Evolutionary conservation across 1,140 invertebrate genomes (phyloP).

Genomic region (Muscidifurax raptorellus): DNA sequence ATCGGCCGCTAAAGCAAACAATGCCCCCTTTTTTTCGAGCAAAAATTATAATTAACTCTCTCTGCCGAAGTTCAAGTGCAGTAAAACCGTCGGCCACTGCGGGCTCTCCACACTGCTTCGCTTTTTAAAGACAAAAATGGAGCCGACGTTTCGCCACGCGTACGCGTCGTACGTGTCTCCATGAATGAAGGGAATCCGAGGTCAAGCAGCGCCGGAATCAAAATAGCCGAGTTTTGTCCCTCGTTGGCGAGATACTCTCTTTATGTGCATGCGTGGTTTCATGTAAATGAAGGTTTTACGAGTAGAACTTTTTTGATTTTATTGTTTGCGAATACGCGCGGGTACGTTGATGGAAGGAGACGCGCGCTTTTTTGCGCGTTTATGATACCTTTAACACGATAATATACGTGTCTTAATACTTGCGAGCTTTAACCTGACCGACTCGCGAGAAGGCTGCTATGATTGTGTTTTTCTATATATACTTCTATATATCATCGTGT

Average conservation of each 20-base stretch:
- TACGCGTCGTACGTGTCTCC: neutral
- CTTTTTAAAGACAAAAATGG: conserved; percentile 13
- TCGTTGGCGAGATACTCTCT: neutral
- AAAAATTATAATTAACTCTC: neutral
- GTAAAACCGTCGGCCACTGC: neutral
- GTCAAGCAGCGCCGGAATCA: conserved; percentile 18
- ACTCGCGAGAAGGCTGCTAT: neutral
- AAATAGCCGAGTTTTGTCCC: conserved; percentile 36
- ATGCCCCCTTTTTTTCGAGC: neutral
- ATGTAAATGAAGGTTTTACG: neutral
- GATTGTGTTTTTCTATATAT: too few relatives aligned
- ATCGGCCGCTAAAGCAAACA: neutral
- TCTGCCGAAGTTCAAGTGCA: conserved; percentile 12
- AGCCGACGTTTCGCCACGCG: neutral
- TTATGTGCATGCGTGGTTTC: neutral
- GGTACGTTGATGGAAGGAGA: neutral
- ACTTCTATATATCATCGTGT: too few relatives aligned
- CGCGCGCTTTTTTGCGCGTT: neutral
- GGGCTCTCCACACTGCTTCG: conserved; percentile 5
- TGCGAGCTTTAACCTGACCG: neutral
- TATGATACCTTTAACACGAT: neutral
- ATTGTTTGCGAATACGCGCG: neutral
- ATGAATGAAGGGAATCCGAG: conserved; percentile 51
- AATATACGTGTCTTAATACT: neutral
- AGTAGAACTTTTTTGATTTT: neutral